Evolutionary conservation across 1,140 invertebrate genomes (phyloP).

Genomic region (Caenorhabditis latens): DNA sequence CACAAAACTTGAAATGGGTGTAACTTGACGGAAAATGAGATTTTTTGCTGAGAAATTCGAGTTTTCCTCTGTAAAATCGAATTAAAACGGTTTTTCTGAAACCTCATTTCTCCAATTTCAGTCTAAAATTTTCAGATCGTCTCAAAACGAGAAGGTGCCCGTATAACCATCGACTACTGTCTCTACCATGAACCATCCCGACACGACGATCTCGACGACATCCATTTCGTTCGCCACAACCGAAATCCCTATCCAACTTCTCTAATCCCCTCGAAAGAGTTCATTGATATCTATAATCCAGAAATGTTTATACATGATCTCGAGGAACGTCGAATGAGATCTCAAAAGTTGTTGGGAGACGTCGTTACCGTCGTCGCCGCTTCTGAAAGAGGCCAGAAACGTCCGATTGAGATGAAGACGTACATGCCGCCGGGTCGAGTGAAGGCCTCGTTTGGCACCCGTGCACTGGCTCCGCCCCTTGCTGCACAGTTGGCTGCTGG

Average conservation of each 20-base stretch:
- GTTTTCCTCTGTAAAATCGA: no score
- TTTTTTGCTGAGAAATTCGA: no score
- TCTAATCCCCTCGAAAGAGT: neutral
- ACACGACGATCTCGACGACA: neutral
- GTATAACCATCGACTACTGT: slow-evolving; percentile 57
- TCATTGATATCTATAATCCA: slow-evolving; percentile 52
- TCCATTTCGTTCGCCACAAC: neutral
- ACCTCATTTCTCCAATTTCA: no score
- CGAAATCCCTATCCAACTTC: neutral
- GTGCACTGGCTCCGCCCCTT: slow-evolving; percentile 2
- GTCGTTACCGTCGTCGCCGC: neutral
- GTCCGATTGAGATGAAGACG: neutral
- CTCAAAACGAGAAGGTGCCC: slow-evolving; percentile 17
- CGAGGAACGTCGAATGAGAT: neutral
- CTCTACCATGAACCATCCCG: slow-evolving; percentile 39
- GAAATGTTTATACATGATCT: slow-evolving; percentile 55
- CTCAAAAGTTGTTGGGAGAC: neutral
- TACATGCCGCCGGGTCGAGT: neutral
- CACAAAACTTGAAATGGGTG: neutral
- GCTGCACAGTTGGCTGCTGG: slow-evolving; percentile 13
- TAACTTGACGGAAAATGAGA: neutral
- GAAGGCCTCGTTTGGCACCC: neutral
- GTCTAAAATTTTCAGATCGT: slow-evolving; percentile 29
- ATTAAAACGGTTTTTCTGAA: no score
- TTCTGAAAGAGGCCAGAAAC: neutral